phyloP scores from a whole-genome alignment of 2,113 vertebrate genomes.

The Todiramphus chloris region DNA sequence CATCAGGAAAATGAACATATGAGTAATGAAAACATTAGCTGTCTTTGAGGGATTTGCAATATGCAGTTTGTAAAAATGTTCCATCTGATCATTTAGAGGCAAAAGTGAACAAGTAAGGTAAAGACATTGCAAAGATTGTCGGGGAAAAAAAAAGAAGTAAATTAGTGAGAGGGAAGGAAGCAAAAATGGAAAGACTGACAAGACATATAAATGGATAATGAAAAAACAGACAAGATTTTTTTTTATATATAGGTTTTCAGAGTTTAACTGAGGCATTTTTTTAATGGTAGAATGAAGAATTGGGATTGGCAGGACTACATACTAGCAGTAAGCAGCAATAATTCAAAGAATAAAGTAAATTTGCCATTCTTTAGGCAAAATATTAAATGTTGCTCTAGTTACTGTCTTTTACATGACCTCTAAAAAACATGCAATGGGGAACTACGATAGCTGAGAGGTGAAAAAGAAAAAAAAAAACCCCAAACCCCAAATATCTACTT shows the following conservation, averaged over 20 bases:
- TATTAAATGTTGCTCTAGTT: background rate
- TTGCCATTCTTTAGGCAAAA: background rate
- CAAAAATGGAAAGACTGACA: background rate
- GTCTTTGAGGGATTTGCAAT: background rate
- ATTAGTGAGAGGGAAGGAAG: background rate
- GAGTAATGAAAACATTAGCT: conserved; percentile 42
- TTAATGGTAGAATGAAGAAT: background rate
- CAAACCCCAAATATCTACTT: background rate
- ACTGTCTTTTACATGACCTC: background rate
- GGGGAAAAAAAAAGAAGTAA: background rate
- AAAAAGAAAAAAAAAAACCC: background rate
- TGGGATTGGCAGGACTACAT: background rate
- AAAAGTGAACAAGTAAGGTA: background rate
- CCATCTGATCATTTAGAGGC: background rate
- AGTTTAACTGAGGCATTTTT: background rate
- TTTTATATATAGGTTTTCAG: background rate
- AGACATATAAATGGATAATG: background rate
- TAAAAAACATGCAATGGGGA: background rate
- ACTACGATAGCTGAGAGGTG: background rate
- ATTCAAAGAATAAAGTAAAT: background rate
- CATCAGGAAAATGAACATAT: conserved; percentile 27
- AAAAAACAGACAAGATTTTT: background rate
- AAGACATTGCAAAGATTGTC: background rate
- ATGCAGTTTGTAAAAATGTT: background rate
- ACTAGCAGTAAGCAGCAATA: background rate